Evolutionary conservation across 2,113 vertebrate species (phyloP), one percentile per base, ranked within the genome.

Genomic region (Etia nguti): DNA sequence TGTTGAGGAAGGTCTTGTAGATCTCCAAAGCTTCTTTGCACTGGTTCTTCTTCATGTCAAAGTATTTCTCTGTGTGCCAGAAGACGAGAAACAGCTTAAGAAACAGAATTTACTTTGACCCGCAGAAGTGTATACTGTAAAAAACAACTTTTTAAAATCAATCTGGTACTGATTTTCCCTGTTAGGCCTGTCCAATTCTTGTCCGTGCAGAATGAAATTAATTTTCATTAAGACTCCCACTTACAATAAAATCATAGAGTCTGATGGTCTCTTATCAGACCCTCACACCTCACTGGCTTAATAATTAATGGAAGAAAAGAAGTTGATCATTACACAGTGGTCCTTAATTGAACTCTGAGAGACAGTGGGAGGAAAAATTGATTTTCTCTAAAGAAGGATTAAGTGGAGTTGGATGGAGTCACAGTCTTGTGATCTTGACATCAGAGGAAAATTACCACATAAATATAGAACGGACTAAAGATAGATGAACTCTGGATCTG

Each of bases 31-130:
- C 98, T 94, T 99, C 98, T 96, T 99, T 99, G 94, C 98, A 99
- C 84, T 99, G 98, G 94, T 98, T 98, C 97, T 99, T 99, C 96
- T 98, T 99, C 98, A 99, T 99, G 95, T 99, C 98, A 85, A 99
- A 99, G 92, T 99, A 99, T 96, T 99, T 99, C 96, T 99, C 98
- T 98, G 94, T 10, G 83, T 89, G 93, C 81, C n/a, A 62, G 38
- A 90, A 92, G 84, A 89, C 1, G 29, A 85, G 3, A 85, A 86
- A 59, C 20, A 59, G 50, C 46, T 77, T 20, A 50, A 77, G 43
- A 50, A 77, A n/a, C 46, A 12, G 73, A 77, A 77, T 77, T 52
- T 34, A 34, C 73, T 52, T 34, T 77, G 46, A 50, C 73, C 10
- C 12, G 29, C 10, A 52, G 26, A 11, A 31, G 73, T 77, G 4